Percentiles rank a stretch among this genome's conserved stretches.
These are phyloP conservation scores for Drosophila tani DNA, from an alignment of 1,140 invertebrate species.

Conservation along the genomic window DNA sequence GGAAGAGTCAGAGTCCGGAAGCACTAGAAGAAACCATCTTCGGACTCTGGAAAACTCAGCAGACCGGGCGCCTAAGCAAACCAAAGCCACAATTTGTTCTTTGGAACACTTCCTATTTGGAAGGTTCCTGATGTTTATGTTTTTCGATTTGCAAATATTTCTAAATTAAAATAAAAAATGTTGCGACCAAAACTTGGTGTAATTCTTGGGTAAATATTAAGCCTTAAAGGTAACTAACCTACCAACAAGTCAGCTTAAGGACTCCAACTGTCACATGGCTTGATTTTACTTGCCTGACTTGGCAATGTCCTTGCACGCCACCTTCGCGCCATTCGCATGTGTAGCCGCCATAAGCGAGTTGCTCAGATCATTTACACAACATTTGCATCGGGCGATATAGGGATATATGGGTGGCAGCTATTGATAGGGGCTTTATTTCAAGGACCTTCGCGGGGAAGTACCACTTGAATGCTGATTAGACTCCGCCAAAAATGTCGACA, in stretches of 20 bases:
- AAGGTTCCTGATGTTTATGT: not conserved
- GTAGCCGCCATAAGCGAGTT: constrained; percentile 45
- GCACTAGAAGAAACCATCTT: no score
- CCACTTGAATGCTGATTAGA: constrained; percentile 39
- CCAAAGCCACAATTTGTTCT: not conserved
- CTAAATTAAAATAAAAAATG: not conserved
- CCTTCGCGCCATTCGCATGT: constrained; percentile 40
- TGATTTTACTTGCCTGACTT: no score
- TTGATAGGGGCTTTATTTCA: not conserved
- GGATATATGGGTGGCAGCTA: constrained; percentile 11
- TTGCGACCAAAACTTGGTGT: not conserved
- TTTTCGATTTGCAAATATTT: not conserved
- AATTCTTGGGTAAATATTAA: no score
- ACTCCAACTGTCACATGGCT: not conserved
- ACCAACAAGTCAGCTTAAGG: not conserved
- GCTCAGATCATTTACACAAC: constrained; percentile 57
- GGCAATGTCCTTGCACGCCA: constrained; percentile 5
- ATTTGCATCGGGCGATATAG: constrained; percentile 40
- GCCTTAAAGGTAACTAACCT: not conserved
- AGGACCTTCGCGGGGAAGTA: not conserved
- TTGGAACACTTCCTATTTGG: not conserved
- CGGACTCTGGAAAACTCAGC: no score
- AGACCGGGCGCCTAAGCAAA: no score
- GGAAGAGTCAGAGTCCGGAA: not conserved
- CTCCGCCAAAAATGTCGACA: constrained; percentile 34